A percentile compares a stretch with the other conserved stretches of the same genome.
Conservation (phyloP, 2,888 invertebrate species). For the Eupithecia abbreviata region DNA sequence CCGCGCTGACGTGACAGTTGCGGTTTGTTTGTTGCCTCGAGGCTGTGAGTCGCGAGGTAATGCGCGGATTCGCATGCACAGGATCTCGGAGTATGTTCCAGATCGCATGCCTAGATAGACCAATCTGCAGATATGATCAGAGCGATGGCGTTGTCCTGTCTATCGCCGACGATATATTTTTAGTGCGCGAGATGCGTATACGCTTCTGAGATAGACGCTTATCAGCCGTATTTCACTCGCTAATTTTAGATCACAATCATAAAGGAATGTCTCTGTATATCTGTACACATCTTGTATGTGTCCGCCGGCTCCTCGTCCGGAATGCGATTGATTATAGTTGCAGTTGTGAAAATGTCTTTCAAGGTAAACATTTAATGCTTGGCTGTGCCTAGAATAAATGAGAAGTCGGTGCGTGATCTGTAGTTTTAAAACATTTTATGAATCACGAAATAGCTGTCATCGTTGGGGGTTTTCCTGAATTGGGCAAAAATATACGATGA, state of each 20-base stretch:
- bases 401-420: conserved; percentile 26
- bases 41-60: conserved; percentile 41
- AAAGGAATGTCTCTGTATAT: conserved; percentile 50
- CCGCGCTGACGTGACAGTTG: conserved; percentile 40
- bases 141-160: conserved; percentile 50
- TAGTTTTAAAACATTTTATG: conserved; percentile 16
- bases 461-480: conserved; percentile 27
- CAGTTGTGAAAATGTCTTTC: conserved; percentile 40
- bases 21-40: conserved; percentile 39
- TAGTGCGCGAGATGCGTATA: conserved; percentile 61
- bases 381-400: conserved; percentile 33
- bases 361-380: conserved; percentile 31
- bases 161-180: conserved; percentile 64
- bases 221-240: conserved; percentile 61
- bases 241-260: conserved; percentile 63
- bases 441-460: conserved; percentile 23
- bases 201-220: conserved; percentile 58
- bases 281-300: conserved; percentile 44
- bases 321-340: conserved; percentile 44
- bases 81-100: conserved; percentile 36
- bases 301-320: conserved; percentile 39
- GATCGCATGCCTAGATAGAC: conserved; percentile 58
- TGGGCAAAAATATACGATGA: conserved; percentile 24
- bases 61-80: conserved; percentile 29
- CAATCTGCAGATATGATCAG: conserved; percentile 55